Conservation (phyloP, 2,113 vertebrate species). For the Xenopus laevis region DNA sequence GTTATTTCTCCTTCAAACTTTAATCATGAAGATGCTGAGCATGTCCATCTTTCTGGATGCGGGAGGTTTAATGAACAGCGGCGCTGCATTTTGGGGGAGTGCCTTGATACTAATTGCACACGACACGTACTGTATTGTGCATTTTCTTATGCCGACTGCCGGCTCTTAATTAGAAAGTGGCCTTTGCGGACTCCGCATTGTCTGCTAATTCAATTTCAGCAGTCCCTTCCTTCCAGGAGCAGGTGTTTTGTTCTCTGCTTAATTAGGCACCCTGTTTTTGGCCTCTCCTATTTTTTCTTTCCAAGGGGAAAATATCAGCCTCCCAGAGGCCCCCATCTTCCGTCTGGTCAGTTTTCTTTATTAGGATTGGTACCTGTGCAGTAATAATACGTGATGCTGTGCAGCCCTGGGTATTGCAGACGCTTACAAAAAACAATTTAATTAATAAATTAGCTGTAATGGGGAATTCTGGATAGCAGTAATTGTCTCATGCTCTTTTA, state of each 20-base stretch:
- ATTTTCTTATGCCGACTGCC: neutral
- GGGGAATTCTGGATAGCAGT: too few species aligned
- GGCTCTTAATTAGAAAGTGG: slow-evolving; percentile 9
- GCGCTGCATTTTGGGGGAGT: neutral
- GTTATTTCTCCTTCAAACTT: too few species aligned
- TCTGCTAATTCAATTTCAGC: slow-evolving; percentile 17
- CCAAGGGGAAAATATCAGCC: neutral
- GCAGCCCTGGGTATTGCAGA: too few species aligned
- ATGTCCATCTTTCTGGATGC: neutral
- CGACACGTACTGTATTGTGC: slow-evolving; percentile 13
- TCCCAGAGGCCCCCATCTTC: neutral
- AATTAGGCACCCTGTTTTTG: slow-evolving; percentile 3
- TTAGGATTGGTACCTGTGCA: too few species aligned
- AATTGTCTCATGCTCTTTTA: too few species aligned
- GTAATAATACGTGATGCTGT: too few species aligned
- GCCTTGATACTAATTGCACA: slow-evolving; percentile 3
- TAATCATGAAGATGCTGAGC: too few species aligned
- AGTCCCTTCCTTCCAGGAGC: slow-evolving; percentile 8
- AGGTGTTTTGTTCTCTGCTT: slow-evolving; percentile 14
- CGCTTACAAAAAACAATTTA: too few species aligned
- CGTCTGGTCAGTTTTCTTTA: neutral
- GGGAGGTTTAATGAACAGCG: neutral
- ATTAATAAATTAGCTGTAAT: too few species aligned
- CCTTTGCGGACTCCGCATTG: neutral
- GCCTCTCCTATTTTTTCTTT: neutral